Evolutionary conservation across 2,888 invertebrate species (phyloP).

Genomic region (Hirtodrosophila trivittata): DNA sequence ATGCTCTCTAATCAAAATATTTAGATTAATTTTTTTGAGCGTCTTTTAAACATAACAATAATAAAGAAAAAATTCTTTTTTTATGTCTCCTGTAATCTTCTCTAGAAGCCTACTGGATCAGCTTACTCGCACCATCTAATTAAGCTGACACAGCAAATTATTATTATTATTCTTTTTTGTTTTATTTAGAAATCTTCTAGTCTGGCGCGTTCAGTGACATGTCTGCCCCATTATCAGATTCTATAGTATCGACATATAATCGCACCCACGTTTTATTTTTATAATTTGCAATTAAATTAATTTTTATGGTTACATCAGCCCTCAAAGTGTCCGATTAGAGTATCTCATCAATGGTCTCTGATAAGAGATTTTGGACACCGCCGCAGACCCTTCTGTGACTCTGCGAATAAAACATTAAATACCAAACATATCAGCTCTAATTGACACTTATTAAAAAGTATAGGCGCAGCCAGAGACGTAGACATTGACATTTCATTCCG

Average conservation of each 20-base stretch:
- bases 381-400: conserved; percentile 17
- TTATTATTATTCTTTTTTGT: conserved; percentile 20
- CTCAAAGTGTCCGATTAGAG: conserved; percentile 32
- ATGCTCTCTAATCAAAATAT: conserved; percentile 23
- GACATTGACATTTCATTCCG: conserved; percentile 42
- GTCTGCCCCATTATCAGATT: conserved; percentile 20
- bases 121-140: conserved; percentile 21
- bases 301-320: conserved; percentile 66
- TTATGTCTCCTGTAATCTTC: conserved; percentile 7
- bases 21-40: background rate
- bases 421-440: conserved; percentile 51
- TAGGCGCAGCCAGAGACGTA: conserved; percentile 9
- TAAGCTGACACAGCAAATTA: conserved; percentile 36
- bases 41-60: conserved; percentile 27
- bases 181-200: conserved; percentile 16
- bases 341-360: conserved; percentile 46
- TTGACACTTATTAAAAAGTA: conserved; percentile 71
- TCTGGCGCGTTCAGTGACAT: conserved; percentile 15
- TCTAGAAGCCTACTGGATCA: conserved; percentile 8
- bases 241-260: conserved; percentile 35
- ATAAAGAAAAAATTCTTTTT: background rate
- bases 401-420: conserved; percentile 41
- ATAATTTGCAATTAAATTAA: conserved; percentile 45
- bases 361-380: conserved; percentile 48
- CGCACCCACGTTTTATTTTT: conserved; percentile 41